Evolutionary conservation across 2,888 invertebrate species (phyloP), one percentile per base, ranked within the genome.

Genomic region (Metalampra italica): DNA sequence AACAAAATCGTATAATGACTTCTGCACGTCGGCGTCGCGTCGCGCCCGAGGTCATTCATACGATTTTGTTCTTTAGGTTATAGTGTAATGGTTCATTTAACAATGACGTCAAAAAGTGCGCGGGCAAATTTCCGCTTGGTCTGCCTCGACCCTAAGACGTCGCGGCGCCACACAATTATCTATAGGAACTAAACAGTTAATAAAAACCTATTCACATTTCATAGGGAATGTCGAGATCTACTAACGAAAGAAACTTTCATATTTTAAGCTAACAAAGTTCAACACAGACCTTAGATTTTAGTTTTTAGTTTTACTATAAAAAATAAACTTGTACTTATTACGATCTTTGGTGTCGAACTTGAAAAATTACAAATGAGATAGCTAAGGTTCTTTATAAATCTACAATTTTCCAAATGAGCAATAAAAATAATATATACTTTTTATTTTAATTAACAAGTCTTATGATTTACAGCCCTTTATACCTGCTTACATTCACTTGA

Each of bases 201-300:
- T 50, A 54, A 71, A 76, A 74, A 74, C 65, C 66, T 66, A 66
- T 62, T 68, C 71, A 76, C 68, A 70, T 69, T 66, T 75, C 66
- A 77, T 68, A 66, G 71, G 87, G 83, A 87, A 87, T 84, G 86
- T 84, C 76, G 84, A 87, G 80, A 85, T 83, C 81, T 70, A 73
- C 67, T 39, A 39, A 39, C 9, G n/a, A 64, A 65, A 60, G 61
- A 66, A 66, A 62, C 64, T 64, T 46, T 49, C 50, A 49, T 52
- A 50, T 44, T 45, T 43, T 22, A 53, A 51, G 53, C 55, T 59
- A 49, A 55, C 56, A 60, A 70, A 68, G 73, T 77, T 71, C 77
- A 78, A 77, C 75, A 74, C 72, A 54, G 49, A 59, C 50, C 48
- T 56, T 59, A 62, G 46, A 61, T 58, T 59, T 36, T 36, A 36